phyloP scores from a whole-genome alignment of 2,888 invertebrate species.

The Scelioninae gen. 2 region DNA sequence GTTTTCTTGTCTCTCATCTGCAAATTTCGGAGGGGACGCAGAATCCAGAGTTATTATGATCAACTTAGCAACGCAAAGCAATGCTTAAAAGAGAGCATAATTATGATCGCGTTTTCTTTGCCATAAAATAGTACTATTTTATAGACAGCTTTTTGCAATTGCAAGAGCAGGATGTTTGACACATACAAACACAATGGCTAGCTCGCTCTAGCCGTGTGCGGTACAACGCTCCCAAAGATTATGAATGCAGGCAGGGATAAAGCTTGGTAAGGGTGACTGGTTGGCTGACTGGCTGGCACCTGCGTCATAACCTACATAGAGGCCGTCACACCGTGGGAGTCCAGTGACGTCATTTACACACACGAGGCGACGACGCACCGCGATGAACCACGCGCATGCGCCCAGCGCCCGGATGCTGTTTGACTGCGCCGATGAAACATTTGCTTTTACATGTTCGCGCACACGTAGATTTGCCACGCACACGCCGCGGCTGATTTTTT shows the following conservation, averaged over 20 bases:
- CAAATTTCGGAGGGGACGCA: slow-evolving; percentile 5
- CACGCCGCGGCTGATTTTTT: background rate
- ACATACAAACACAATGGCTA: slow-evolving; percentile 43
- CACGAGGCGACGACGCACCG: slow-evolving; percentile 50
- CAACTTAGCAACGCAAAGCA: slow-evolving; percentile 10
- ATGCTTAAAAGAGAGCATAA: slow-evolving; percentile 8
- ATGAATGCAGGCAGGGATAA: slow-evolving; percentile 67
- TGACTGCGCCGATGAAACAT: slow-evolving; percentile 52
- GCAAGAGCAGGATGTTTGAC: slow-evolving; percentile 29
- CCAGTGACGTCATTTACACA: slow-evolving; percentile 67
- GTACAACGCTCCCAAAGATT: slow-evolving; percentile 62
- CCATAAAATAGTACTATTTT: slow-evolving; percentile 12
- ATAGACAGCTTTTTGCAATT: slow-evolving; percentile 29
- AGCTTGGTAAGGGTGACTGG: slow-evolving; percentile 60
- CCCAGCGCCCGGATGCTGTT: slow-evolving; percentile 47
- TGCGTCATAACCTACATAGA: slow-evolving; percentile 74
- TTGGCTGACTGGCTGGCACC: slow-evolving; percentile 60
- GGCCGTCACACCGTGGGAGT: slow-evolving; percentile 70
- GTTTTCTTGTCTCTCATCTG: slow-evolving; percentile 13
- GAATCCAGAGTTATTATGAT: background rate
- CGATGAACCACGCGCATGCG: slow-evolving; percentile 48
- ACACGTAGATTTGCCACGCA: slow-evolving; percentile 14
- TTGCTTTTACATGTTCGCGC: slow-evolving; percentile 40
- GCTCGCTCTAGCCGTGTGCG: slow-evolving; percentile 35
- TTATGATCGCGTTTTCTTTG: slow-evolving; percentile 24